Conservation (phyloP, 2,797 vertebrate species). For the Acrossocheilus wenchowensis region DNA sequence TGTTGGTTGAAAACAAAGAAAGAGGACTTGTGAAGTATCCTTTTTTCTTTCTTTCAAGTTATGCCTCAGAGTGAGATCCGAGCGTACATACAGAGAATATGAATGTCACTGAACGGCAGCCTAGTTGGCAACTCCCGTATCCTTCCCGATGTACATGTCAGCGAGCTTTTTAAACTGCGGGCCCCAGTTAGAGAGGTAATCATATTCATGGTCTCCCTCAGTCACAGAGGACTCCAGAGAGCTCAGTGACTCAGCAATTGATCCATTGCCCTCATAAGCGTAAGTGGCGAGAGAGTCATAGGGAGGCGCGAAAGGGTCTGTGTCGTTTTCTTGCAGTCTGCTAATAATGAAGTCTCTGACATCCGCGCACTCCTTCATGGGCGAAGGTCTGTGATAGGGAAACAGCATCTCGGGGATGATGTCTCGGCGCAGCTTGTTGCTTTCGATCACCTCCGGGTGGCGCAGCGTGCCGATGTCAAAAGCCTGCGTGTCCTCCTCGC, state of each 20-base stretch:
- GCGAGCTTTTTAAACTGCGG: conserved; percentile 87
- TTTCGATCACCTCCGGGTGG: conserved; percentile 83
- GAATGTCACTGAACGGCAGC: neutral
- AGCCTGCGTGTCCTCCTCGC: conserved; percentile 89
- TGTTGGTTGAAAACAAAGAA: conserved; percentile 51
- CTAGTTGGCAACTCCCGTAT: conserved; percentile 80
- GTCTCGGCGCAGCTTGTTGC: conserved; percentile 83
- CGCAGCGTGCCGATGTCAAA: conserved; percentile 88
- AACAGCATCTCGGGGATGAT: conserved; percentile 84
- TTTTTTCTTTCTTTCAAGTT: conserved; percentile 13
- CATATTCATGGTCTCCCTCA: conserved; percentile 85
- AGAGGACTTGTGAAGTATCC: conserved; percentile 23
- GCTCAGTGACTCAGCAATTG: conserved; percentile 85
- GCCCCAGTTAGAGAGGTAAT: conserved; percentile 88
- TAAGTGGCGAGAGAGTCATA: conserved; percentile 89
- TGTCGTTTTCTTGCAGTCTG: conserved; percentile 84
- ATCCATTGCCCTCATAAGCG: conserved; percentile 85
- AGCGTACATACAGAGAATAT: neutral
- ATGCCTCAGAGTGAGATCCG: neutral
- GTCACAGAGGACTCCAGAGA: conserved; percentile 83
- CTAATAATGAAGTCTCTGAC: conserved; percentile 87
- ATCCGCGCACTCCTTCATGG: conserved; percentile 80
- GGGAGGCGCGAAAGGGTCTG: conserved; percentile 83
- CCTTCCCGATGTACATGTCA: conserved; percentile 86
- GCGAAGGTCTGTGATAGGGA: conserved; percentile 80